Evolutionary conservation across 2,888 invertebrate species (phyloP).

Genomic region (Thymelicus acteon): DNA sequence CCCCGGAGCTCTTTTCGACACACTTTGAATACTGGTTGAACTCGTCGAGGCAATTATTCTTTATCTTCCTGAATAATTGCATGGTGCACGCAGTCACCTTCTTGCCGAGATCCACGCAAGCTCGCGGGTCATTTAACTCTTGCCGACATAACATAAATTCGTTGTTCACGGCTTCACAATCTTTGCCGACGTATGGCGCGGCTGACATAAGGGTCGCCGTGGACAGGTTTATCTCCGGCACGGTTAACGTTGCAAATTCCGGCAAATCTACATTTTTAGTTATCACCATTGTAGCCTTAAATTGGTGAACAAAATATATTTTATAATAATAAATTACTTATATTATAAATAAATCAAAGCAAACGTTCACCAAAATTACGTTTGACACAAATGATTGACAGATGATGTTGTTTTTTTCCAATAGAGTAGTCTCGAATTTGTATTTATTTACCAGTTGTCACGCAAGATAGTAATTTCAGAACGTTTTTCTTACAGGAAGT

Average conservation of each 20-base stretch:
- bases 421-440: not conserved
- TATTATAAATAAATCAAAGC: too few species aligned
- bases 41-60: constrained; percentile 91
- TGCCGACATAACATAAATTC: constrained; percentile 96
- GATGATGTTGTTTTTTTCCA: not conserved
- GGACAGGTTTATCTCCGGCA: constrained; percentile 91
- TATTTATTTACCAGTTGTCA: too few species aligned
- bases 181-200: constrained; percentile 94
- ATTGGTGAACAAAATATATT: not conserved
- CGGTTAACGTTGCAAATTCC: constrained; percentile 90
- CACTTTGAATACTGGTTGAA: constrained; percentile 91
- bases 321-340: too few species aligned
- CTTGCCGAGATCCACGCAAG: constrained; percentile 94
- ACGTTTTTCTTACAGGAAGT: constrained; percentile 48
- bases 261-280: constrained; percentile 89
- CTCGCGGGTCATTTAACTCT: constrained; percentile 92
- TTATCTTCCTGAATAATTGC: constrained; percentile 92
- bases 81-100: constrained; percentile 94
- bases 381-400: not conserved
- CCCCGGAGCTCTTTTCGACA: constrained; percentile 91
- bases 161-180: constrained; percentile 95
- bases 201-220: constrained; percentile 93
- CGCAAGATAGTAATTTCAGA: not conserved
- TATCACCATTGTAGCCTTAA: constrained; percentile 78
- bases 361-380: not conserved